These are phyloP conservation scores for Aldabrachelys gigantea DNA, from an alignment of 2,113 vertebrate genomes.

Conservation along the genomic window DNA sequence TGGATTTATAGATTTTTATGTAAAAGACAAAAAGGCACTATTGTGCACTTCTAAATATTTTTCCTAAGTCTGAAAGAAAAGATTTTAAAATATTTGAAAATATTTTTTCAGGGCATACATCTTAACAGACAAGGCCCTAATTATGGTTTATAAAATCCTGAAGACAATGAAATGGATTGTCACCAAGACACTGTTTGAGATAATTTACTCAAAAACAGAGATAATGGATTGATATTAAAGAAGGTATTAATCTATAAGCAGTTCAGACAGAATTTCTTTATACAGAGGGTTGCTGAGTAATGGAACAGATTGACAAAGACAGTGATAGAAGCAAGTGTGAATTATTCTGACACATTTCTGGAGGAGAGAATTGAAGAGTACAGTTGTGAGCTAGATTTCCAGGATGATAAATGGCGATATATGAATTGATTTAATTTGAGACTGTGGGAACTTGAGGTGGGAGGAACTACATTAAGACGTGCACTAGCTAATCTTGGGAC, in stretches of 20 bases:
- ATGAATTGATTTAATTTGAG: slow-evolving; percentile 67
- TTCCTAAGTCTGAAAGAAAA: neutral
- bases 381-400: slow-evolving; percentile 49
- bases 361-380: slow-evolving; percentile 47
- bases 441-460: neutral
- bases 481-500: too few species aligned
- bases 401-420: slow-evolving; percentile 55
- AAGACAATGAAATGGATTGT: slow-evolving; percentile 6
- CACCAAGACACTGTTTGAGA: slow-evolving; percentile 28
- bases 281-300: slow-evolving; percentile 63
- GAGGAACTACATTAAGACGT: neutral
- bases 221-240: slow-evolving; percentile 62
- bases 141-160: neutral
- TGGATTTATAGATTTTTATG: neutral
- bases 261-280: slow-evolving; percentile 67
- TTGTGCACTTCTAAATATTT: neutral
- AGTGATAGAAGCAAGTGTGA: slow-evolving; percentile 64
- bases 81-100: slow-evolving; percentile 12
- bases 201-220: slow-evolving; percentile 51
- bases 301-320: slow-evolving; percentile 70
- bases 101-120: neutral
- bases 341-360: slow-evolving; percentile 72
- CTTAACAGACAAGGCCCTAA: neutral
- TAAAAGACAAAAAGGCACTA: neutral
- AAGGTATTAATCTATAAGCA: slow-evolving; percentile 62